Evolutionary conservation across 2,888 invertebrate genomes (phyloP).

Genomic region (Callimorpha dominula): DNA sequence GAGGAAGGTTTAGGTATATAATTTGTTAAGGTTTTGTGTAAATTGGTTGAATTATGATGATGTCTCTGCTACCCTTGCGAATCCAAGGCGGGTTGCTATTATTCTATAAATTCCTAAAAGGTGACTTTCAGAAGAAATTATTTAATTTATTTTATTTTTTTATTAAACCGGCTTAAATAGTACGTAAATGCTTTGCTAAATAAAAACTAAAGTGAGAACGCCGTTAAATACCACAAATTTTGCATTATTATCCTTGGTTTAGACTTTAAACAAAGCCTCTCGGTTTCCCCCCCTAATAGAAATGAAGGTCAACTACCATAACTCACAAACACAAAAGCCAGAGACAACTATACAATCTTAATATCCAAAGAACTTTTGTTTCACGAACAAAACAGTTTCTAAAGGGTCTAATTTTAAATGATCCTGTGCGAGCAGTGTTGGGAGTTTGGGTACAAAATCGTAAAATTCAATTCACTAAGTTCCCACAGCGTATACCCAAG

Average conservation of each 20-base stretch:
- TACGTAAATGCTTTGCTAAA: background rate
- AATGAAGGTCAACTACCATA: slow-evolving; percentile 13
- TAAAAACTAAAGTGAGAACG: background rate
- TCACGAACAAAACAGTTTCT: slow-evolving; percentile 29
- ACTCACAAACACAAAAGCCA: slow-evolving; percentile 9
- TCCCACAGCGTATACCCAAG: slow-evolving; percentile 36
- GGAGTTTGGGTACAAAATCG: slow-evolving; percentile 51
- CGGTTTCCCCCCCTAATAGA: background rate
- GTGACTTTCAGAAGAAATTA: too few species aligned
- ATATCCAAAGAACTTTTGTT: slow-evolving; percentile 39
- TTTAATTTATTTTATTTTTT: too few species aligned
- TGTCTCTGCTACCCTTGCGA: too few species aligned
- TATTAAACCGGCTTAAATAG: background rate
- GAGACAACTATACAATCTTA: slow-evolving; percentile 12
- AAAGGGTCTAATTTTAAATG: slow-evolving; percentile 49
- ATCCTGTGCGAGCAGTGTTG: slow-evolving; percentile 36
- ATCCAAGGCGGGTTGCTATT: too few species aligned
- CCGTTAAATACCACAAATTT: background rate
- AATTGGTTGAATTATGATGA: too few species aligned
- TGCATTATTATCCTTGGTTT: background rate
- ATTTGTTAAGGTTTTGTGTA: too few species aligned
- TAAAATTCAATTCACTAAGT: slow-evolving; percentile 62
- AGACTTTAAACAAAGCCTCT: background rate
- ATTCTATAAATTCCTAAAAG: too few species aligned
- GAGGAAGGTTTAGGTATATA: too few species aligned